Conservation (phyloP, 2,888 invertebrate species). For the Ditula angustiorana region DNA sequence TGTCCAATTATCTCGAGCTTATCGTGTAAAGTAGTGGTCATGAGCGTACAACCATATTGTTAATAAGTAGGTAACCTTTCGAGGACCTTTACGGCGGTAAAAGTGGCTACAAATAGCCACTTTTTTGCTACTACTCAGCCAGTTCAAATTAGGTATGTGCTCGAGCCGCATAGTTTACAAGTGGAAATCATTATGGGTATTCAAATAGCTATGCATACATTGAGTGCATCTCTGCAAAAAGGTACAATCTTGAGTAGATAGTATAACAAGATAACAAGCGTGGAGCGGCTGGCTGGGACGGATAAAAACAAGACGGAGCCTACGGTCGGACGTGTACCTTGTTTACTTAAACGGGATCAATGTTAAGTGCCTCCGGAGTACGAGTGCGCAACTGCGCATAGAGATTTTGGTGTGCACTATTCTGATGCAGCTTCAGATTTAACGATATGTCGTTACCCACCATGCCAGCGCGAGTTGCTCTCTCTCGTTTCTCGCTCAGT, state of each 20-base stretch:
- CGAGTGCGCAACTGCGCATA: conserved; percentile 20
- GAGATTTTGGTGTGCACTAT: conserved; percentile 22
- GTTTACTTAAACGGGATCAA: conserved; percentile 82
- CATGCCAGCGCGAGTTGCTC: background rate
- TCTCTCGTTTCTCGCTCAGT: background rate
- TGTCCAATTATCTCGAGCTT: conserved; percentile 61
- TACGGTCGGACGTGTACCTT: conserved; percentile 77
- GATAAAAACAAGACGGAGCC: conserved; percentile 81
- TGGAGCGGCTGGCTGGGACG: conserved; percentile 76
- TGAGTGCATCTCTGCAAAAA: conserved; percentile 67
- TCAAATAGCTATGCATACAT: conserved; percentile 52
- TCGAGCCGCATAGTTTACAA: conserved; percentile 37
- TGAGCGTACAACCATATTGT: conserved; percentile 39
- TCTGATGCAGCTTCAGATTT: background rate
- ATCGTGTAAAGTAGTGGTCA: conserved; percentile 48
- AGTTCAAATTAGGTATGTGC: conserved; percentile 30
- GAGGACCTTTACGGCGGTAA: conserved; percentile 12
- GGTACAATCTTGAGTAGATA: conserved; percentile 80
- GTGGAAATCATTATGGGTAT: conserved; percentile 44
- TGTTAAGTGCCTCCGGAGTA: conserved; percentile 59
- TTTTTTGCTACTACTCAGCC: conserved; percentile 18
- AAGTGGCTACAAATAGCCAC: conserved; percentile 29
- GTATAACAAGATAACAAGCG: conserved; percentile 85
- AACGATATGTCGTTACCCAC: background rate
- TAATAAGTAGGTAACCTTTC: conserved; percentile 36